These are phyloP conservation scores for Melieria crassipennis DNA, from an alignment of 2,888 invertebrate genomes.

Conservation along the genomic window DNA sequence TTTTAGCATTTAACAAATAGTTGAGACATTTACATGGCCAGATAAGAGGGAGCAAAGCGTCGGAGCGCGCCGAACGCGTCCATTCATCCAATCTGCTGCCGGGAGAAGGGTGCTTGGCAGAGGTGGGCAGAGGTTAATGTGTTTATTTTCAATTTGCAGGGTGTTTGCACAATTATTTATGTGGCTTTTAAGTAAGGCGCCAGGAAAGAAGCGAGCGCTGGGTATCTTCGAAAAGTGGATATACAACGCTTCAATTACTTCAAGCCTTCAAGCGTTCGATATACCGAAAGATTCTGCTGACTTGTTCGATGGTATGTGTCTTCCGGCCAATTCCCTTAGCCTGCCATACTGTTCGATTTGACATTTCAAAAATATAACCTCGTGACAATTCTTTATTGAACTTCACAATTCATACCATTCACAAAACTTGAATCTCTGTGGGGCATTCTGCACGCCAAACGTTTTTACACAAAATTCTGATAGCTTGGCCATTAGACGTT, in stretches of 20 bases:
- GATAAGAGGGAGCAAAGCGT: slow-evolving; percentile 48
- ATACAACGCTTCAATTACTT: too few species aligned
- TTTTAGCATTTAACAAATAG: slow-evolving; percentile 63
- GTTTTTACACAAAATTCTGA: background rate
- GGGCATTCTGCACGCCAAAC: too few species aligned
- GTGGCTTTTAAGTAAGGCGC: slow-evolving; percentile 29
- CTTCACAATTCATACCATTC: too few species aligned
- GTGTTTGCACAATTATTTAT: slow-evolving; percentile 35
- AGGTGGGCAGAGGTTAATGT: slow-evolving; percentile 29
- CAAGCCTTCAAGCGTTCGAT: too few species aligned
- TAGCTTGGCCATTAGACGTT: slow-evolving; percentile 10
- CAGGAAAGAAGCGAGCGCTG: background rate
- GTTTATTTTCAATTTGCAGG: slow-evolving; percentile 32
- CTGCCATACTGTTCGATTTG: too few species aligned
- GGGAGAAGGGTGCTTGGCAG: slow-evolving; percentile 4
- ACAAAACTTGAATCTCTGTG: too few species aligned
- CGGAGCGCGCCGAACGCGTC: background rate
- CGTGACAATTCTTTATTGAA: too few species aligned
- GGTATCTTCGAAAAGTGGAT: background rate
- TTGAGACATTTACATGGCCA: slow-evolving; percentile 62
- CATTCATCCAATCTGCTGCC: background rate
- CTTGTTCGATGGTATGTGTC: too few species aligned
- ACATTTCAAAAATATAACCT: too few species aligned
- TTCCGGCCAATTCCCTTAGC: too few species aligned
- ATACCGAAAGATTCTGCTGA: too few species aligned